Conservation (phyloP, 2,888 invertebrate species). For the Pyrocoelia pectoralis region DNA sequence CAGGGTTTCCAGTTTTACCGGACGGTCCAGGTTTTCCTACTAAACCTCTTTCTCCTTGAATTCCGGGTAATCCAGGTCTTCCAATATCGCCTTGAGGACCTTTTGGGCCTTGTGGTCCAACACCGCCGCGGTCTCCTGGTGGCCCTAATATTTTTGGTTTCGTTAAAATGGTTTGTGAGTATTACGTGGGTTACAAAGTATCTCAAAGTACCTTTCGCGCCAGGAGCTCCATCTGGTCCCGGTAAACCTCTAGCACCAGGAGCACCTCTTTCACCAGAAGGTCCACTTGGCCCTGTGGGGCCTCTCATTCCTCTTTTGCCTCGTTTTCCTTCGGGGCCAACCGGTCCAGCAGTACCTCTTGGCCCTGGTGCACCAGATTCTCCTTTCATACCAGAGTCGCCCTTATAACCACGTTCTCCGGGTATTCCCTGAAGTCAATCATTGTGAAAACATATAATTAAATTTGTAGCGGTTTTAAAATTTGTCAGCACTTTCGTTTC, state of each 20-base stretch:
- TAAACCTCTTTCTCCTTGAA: slow-evolving; percentile 68
- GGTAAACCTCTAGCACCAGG: slow-evolving; percentile 74
- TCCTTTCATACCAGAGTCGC: slow-evolving; percentile 79
- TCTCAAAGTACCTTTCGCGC: slow-evolving; percentile 72
- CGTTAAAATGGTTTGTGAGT: too few relatives aligned
- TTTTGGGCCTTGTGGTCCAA: slow-evolving; percentile 70
- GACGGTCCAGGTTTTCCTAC: slow-evolving; percentile 75
- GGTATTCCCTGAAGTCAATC: slow-evolving; percentile 68
- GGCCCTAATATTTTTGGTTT: slow-evolving; percentile 60
- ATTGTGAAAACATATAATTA: slow-evolving; percentile 3
- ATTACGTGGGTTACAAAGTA: too few relatives aligned
- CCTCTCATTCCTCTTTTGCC: slow-evolving; percentile 82
- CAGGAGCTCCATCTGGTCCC: slow-evolving; percentile 79
- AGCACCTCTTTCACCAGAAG: slow-evolving; percentile 76
- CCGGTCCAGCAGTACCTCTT: slow-evolving; percentile 76
- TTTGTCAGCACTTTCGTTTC: too few relatives aligned
- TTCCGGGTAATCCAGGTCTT: slow-evolving; percentile 66
- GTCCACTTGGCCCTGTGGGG: slow-evolving; percentile 76
- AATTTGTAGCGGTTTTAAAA: too few relatives aligned
- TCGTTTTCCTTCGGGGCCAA: slow-evolving; percentile 82
- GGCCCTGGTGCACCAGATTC: slow-evolving; percentile 77
- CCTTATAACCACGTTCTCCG: slow-evolving; percentile 83
- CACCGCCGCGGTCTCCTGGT: slow-evolving; percentile 74
- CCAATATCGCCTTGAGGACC: slow-evolving; percentile 69
- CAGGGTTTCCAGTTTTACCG: slow-evolving; percentile 74